These are phyloP conservation scores for Brachyalestes nurse DNA, from an alignment of 2,797 vertebrate species.

Conservation along the genomic window DNA sequence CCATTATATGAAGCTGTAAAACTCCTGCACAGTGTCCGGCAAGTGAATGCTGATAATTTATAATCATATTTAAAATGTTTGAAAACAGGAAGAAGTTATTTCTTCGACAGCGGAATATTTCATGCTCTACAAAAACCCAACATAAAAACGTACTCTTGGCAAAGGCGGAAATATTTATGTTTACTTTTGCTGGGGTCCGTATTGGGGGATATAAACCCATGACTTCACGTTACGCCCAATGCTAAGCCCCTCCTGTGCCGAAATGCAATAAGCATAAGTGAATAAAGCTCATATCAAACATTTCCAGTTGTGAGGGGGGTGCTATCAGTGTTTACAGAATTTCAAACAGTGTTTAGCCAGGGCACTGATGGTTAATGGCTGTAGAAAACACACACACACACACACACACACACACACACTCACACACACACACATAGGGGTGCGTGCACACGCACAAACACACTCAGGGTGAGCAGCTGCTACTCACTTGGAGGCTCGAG, in stretches of 20 bases:
- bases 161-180: conserved; percentile 37
- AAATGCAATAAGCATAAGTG: conserved; percentile 69
- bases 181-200: conserved; percentile 12
- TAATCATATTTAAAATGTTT: conserved; percentile 8
- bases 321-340: conserved; percentile 82
- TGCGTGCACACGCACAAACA: conserved; percentile 63
- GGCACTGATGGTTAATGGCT: conserved; percentile 79
- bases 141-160: conserved; percentile 26
- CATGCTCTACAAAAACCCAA: neutral
- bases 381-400: conserved; percentile 67
- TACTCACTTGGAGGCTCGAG: conserved; percentile 88
- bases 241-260: conserved; percentile 34
- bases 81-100: neutral
- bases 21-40: neutral
- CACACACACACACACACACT: conserved; percentile 11
- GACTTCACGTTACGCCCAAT: conserved; percentile 40
- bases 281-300: conserved; percentile 84
- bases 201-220: conserved; percentile 28
- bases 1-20: neutral
- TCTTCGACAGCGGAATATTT: conserved; percentile 2
- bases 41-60: neutral
- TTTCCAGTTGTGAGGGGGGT: conserved; percentile 73
- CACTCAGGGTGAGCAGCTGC: conserved; percentile 73
- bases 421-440: conserved; percentile 37
- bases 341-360: conserved; percentile 77